These are phyloP conservation scores for Somateria mollissima DNA, from an alignment of 2,797 vertebrate species.

Conservation along the genomic window DNA sequence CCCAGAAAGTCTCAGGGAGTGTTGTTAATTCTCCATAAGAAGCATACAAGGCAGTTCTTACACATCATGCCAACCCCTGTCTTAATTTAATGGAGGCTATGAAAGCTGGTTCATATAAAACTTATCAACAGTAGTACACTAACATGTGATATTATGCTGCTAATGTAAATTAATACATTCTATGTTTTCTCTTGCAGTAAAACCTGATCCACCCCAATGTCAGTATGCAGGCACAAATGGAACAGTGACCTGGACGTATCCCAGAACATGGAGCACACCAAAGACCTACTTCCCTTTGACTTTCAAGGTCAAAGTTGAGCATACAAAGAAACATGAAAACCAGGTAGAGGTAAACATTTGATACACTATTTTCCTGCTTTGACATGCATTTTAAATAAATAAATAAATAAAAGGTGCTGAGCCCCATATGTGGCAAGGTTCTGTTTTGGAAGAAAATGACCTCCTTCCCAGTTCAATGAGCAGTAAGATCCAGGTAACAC, in stretches of 20 bases:
- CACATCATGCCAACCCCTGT: neutral
- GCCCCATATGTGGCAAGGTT: neutral
- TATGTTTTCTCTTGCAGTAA: conserved; percentile 70
- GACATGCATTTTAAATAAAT: neutral
- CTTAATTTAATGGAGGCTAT: neutral
- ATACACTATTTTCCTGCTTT: neutral
- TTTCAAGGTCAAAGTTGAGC: conserved; percentile 67
- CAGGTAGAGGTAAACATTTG: neutral
- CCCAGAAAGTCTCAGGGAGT: neutral
- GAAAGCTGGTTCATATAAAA: neutral
- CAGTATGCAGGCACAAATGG: conserved; percentile 41
- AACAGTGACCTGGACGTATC: conserved; percentile 79
- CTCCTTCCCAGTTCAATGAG: neutral
- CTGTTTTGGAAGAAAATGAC: neutral
- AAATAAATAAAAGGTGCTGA: neutral
- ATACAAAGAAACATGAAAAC: neutral
- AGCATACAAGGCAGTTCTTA: neutral
- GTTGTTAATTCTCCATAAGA: neutral
- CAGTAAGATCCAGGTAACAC: neutral
- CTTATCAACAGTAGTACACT: neutral
- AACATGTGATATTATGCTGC: neutral
- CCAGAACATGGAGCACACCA: conserved; percentile 77
- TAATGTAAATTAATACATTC: neutral
- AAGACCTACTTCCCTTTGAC: conserved; percentile 80
- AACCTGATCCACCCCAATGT: conserved; percentile 76